Evolutionary conservation across 92 coral and sea anemone species (phyloP).

Genomic region (Blastomussa wellsi): DNA sequence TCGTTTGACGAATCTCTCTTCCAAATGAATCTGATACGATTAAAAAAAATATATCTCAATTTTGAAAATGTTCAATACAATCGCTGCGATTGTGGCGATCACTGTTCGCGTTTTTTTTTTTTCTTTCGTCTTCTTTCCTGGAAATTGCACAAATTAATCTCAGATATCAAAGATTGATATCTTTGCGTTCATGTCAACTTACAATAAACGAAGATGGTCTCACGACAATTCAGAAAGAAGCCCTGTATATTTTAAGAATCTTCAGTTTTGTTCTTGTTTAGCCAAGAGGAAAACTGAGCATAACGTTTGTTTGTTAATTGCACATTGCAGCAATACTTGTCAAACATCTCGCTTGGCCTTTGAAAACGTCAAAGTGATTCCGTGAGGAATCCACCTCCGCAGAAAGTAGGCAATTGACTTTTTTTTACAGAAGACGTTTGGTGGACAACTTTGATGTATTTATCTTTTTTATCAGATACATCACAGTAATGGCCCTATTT

Average conservation of each 20-base stretch:
- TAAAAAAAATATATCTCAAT: background rate
- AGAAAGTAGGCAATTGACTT: constrained; percentile 13
- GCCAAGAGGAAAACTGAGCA: constrained; percentile 35
- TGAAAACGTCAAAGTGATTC: constrained; percentile 9
- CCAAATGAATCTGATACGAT: constrained; percentile 9
- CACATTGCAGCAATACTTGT: background rate
- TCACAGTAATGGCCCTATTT: constrained; percentile 45
- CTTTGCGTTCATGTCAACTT: constrained; percentile 8
- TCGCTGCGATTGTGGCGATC: background rate
- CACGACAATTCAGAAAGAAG: background rate
- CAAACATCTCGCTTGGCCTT: constrained; percentile 12
- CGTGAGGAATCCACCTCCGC: constrained; percentile 18
- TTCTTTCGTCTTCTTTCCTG: constrained; percentile 7
- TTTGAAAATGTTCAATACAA: background rate
- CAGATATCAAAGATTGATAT: constrained; percentile 8
- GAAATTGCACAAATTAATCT: constrained; percentile 27
- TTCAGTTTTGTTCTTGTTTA: constrained; percentile 33
- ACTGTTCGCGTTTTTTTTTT: background rate
- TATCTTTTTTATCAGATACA: constrained; percentile 51
- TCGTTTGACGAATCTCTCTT: constrained; percentile 1
- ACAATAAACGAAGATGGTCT: constrained; percentile 4
- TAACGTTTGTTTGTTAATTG: constrained; percentile 3
- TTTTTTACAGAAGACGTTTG: constrained; percentile 33
- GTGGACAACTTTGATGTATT: constrained; percentile 39
- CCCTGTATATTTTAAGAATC: background rate